Conservation (phyloP, 2,113 vertebrate genomes). For the chimpanzee (Pan troglodytes) region DNA sequence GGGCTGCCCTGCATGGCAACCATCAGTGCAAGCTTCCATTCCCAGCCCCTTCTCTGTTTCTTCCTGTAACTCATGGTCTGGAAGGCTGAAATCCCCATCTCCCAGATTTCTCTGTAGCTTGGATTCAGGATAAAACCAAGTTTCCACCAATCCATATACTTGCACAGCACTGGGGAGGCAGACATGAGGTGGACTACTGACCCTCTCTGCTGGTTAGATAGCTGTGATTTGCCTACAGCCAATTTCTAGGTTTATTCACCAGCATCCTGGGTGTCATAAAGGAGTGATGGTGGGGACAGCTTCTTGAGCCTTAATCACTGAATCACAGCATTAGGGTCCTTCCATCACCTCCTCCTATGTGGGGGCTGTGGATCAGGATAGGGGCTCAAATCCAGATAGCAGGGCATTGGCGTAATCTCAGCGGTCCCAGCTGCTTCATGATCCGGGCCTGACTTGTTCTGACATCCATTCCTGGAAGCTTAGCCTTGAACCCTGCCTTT, state of each 20-base stretch:
- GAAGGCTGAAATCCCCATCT: no score
- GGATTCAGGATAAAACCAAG: background rate
- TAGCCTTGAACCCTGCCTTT: background rate
- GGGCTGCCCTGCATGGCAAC: background rate
- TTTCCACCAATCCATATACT: background rate
- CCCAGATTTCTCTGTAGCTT: background rate
- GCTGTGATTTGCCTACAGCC: no score
- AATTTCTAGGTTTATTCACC: background rate
- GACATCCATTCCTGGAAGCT: background rate
- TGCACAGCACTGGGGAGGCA: background rate
- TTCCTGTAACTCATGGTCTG: background rate
- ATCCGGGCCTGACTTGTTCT: background rate
- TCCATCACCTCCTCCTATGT: rapidly evolving
- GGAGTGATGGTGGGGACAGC: rapidly evolving
- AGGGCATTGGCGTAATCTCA: background rate
- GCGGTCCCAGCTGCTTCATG: rapidly evolving
- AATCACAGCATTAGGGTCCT: rapidly evolving
- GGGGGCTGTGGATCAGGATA: background rate
- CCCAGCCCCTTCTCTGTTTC: background rate
- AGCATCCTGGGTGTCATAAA: background rate
- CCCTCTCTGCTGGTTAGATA: no score
- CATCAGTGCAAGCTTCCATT: rapidly evolving
- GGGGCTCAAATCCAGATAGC: no score
- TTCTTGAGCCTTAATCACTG: rapidly evolving
- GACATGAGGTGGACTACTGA: background rate